Evolutionary conservation across 2,797 vertebrate species (phyloP).

Genomic region (Notolabrus celidotus): DNA sequence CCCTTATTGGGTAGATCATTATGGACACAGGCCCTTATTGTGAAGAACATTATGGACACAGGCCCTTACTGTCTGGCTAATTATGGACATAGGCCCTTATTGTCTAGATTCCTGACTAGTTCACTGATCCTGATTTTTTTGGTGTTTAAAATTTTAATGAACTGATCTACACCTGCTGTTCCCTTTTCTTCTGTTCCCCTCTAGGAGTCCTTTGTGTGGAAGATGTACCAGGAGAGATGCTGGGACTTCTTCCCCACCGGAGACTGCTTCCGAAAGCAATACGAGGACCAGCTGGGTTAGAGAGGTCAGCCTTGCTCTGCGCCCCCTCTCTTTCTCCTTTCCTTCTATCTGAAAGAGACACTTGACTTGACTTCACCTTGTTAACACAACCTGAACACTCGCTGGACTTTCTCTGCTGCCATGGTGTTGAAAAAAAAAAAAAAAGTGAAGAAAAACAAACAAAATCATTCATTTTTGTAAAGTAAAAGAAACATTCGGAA

Average conservation of each 20-base stretch:
- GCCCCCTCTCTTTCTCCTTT: constrained; percentile 36
- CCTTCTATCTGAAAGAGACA: constrained; percentile 55
- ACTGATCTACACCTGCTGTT: not conserved
- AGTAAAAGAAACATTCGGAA: constrained; percentile 20
- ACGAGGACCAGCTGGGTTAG: constrained; percentile 96
- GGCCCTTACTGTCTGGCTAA: too few species aligned
- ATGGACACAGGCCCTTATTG: too few species aligned
- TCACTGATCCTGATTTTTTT: not conserved
- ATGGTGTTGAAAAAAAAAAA: constrained; percentile 18
- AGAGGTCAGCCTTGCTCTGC: constrained; percentile 20
- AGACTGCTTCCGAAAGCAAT: constrained; percentile 98
- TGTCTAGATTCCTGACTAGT: too few species aligned
- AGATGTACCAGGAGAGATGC: constrained; percentile 99
- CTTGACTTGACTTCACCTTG: constrained; percentile 50
- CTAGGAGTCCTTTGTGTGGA: constrained; percentile 98
- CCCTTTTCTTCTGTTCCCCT: not conserved
- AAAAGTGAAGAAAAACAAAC: not conserved
- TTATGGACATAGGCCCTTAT: too few species aligned
- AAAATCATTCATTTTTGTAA: constrained; percentile 18
- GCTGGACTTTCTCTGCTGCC: constrained; percentile 53
- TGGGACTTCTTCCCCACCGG: constrained; percentile 99
- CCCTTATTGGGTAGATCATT: too few species aligned
- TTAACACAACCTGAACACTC: constrained; percentile 44
- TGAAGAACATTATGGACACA: too few species aligned
- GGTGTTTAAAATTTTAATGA: not conserved